Evolutionary conservation across 2,888 invertebrate genomes (phyloP).

Genomic region (Nephrotoma guestfalica): DNA sequence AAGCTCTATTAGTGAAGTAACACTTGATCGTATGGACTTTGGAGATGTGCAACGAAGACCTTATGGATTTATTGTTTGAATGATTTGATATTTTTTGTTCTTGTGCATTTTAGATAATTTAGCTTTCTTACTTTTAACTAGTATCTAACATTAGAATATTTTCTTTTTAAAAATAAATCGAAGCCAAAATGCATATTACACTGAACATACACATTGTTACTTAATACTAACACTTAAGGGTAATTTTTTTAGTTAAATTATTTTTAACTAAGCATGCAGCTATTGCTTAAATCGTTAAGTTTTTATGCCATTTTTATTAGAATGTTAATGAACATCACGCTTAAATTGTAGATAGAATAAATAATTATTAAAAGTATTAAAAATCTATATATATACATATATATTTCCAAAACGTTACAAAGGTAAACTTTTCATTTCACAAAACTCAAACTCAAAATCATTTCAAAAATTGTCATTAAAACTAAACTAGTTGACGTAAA

Average conservation of each 20-base stretch:
- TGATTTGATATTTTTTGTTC: neutral
- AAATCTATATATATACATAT: no score
- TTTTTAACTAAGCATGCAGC: neutral
- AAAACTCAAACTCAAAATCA: no score
- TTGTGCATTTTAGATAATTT: neutral
- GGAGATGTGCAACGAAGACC: conserved; percentile 6
- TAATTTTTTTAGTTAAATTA: neutral
- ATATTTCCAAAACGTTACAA: no score
- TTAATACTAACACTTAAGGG: neutral
- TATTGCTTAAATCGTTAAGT: neutral
- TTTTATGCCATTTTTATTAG: neutral
- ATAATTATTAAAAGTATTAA: no score
- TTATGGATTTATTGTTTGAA: neutral
- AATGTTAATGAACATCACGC: no score
- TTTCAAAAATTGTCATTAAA: no score
- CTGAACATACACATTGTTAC: neutral
- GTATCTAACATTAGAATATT: neutral
- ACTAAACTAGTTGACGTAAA: no score
- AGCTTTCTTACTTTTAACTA: neutral
- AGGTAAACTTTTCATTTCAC: no score
- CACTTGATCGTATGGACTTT: conserved; percentile 19
- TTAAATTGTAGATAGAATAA: no score
- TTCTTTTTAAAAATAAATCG: neutral
- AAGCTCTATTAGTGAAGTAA: conserved; percentile 39
- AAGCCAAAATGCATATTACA: neutral